A percentile compares a stretch with the other conserved stretches of the same genome.
Evolutionary conservation across 2,888 invertebrate genomes (phyloP).

Genomic region (Maniola hyperantus): DNA sequence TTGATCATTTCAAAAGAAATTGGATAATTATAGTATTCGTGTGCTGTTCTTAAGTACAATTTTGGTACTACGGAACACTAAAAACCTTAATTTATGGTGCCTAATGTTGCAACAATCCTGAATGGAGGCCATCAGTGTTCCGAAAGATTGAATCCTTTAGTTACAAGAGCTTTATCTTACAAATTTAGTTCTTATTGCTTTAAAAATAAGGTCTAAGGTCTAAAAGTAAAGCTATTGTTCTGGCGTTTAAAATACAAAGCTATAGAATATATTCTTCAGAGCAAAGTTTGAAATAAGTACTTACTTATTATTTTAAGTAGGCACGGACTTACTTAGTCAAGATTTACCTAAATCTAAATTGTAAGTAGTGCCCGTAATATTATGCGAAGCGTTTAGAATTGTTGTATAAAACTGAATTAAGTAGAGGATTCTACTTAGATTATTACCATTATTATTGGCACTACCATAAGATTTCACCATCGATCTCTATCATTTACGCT

Average conservation of each 20-base stretch:
- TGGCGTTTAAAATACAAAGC: not conserved
- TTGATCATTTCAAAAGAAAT: not conserved
- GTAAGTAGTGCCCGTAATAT: too few relatives aligned
- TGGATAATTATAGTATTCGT: too few relatives aligned
- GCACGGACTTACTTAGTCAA: too few relatives aligned
- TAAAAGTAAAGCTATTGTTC: too few relatives aligned
- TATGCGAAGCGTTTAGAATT: too few relatives aligned
- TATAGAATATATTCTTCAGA: not conserved
- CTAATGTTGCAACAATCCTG: constrained; percentile 42
- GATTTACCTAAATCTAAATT: too few relatives aligned
- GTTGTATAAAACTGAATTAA: too few relatives aligned
- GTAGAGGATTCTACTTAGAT: too few relatives aligned
- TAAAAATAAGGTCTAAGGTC: constrained; percentile 7
- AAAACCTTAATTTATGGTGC: constrained; percentile 30
- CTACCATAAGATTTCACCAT: too few relatives aligned
- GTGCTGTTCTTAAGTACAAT: not conserved
- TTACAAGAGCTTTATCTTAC: constrained; percentile 19
- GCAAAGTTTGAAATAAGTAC: not conserved
- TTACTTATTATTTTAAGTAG: too few relatives aligned
- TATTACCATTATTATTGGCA: too few relatives aligned
- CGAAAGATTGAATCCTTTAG: constrained; percentile 41
- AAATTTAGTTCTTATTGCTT: not conserved
- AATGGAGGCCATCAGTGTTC: constrained; percentile 60
- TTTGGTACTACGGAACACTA: constrained; percentile 3
- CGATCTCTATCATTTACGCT: too few relatives aligned